A percentile compares a stretch with the other conserved stretches of the same genome.
phyloP scores from a whole-genome alignment of 2,888 invertebrate genomes.

The Eupithecia vulgata region DNA sequence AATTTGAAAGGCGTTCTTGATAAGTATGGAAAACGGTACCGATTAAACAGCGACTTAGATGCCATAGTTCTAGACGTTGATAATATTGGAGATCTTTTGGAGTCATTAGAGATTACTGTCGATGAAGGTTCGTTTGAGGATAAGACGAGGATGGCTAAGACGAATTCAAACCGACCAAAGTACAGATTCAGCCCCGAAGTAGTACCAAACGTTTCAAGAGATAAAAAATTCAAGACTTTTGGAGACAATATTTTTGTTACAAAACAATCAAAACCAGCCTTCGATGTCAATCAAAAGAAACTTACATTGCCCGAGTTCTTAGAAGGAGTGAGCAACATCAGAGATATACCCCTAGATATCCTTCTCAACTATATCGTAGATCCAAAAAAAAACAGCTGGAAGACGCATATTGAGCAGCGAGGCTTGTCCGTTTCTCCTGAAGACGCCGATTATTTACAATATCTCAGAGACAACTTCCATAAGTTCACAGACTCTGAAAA shows the following conservation, averaged over 20 bases:
- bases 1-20: constrained; percentile 29
- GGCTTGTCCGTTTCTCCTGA: constrained; percentile 3
- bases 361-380: constrained; percentile 13
- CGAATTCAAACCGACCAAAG: neutral
- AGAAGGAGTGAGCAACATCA: neutral
- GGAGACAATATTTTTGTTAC: neutral
- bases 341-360: neutral
- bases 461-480: constrained; percentile 4
- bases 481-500: neutral
- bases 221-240: neutral
- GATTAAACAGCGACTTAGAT: constrained; percentile 53
- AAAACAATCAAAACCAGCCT: neutral
- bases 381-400: neutral
- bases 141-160: neutral
- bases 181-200: neutral
- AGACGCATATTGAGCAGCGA: neutral
- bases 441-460: constrained; percentile 4
- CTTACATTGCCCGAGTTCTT: neutral
- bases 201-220: neutral
- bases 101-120: constrained; percentile 23
- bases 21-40: constrained; percentile 43
- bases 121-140: constrained; percentile 4
- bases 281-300: neutral
- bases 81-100: constrained; percentile 40
- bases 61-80: constrained; percentile 54